These are phyloP conservation scores for Tipula helvola DNA, from an alignment of 2,888 invertebrate genomes.

Conservation along the genomic window DNA sequence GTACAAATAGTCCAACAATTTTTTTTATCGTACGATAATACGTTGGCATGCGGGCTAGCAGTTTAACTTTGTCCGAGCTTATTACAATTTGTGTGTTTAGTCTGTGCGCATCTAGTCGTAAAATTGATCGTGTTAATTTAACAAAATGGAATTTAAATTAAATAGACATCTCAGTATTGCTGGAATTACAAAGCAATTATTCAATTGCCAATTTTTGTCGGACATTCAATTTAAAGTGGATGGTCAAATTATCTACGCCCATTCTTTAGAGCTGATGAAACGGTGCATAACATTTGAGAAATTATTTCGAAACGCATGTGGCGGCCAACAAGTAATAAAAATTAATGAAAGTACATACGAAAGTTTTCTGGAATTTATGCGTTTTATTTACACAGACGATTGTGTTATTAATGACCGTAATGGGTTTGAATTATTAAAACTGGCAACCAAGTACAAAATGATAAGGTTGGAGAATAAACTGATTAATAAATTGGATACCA, in stretches of 20 bases:
- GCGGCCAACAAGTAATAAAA: background rate
- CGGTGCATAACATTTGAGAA: background rate
- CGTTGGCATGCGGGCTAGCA: no score
- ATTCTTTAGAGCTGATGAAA: background rate
- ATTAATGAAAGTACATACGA: background rate
- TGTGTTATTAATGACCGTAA: background rate
- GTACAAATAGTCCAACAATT: no score
- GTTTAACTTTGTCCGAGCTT: no score
- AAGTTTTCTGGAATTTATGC: background rate
- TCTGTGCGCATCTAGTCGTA: no score
- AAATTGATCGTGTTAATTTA: no score
- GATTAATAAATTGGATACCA: background rate
- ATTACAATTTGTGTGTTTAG: no score
- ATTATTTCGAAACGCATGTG: background rate
- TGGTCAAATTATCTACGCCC: background rate
- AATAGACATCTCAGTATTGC: background rate
- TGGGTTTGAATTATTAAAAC: background rate
- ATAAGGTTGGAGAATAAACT: background rate
- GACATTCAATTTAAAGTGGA: background rate
- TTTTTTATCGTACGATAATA: no score
- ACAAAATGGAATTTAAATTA: background rate
- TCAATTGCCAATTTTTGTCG: background rate
- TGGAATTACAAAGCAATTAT: background rate
- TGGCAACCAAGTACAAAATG: background rate
- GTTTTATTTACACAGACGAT: background rate